Base-by-base conservation (phyloP, 2,113 vertebrate species). In the Tachuris rubrigastra region DNA sequence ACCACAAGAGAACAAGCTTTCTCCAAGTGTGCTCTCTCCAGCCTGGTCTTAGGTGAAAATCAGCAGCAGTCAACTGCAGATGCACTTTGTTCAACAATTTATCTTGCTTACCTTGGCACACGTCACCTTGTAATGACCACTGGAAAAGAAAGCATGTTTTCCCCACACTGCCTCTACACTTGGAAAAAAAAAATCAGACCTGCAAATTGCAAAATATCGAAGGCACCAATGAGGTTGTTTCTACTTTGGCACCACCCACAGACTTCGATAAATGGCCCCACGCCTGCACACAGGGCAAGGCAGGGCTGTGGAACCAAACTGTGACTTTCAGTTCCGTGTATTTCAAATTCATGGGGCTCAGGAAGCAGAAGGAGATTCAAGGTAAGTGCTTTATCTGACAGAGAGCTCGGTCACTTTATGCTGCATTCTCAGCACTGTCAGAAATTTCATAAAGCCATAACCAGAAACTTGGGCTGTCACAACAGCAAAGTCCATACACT, bases 221-320 rank as follows among this genome's bases (percentile, higher is more conserved):
- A 50, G 85, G 72, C 66, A 79, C 87, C 82, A 74, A 14, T 35
- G 76, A 91, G 68, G 60, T 25, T 2, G 35, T 49, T 25, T 18
- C 21, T 53, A 39, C 87, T 66, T 87, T 47, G 92, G 89, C 85
- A 75, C 94, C 94, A 83, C 79, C 93, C 85, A 55, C 7, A 53
- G 80, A 50, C 53, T 68, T 21, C 5, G 33, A 37, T 2, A 14
- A 87, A 74, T 30, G 8, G 30, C 80, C 44, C 8, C 62, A 44
- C 17, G 46, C 4, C 0, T 1, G 44, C 27, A 22, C 42, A 13
- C 0, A 11, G 21, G 10, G 6, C 8, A 39, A 31, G 27, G 35
- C 37, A 59, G 30, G 46, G 46, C 56, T 65, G 66, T 3, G 33
- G 12, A 69, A 46, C 7, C 37, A 85, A 66, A 49, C 14, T 37